Evolutionary conservation across 2,113 vertebrate species (phyloP).

Genomic region (Oryzias melastigma): DNA sequence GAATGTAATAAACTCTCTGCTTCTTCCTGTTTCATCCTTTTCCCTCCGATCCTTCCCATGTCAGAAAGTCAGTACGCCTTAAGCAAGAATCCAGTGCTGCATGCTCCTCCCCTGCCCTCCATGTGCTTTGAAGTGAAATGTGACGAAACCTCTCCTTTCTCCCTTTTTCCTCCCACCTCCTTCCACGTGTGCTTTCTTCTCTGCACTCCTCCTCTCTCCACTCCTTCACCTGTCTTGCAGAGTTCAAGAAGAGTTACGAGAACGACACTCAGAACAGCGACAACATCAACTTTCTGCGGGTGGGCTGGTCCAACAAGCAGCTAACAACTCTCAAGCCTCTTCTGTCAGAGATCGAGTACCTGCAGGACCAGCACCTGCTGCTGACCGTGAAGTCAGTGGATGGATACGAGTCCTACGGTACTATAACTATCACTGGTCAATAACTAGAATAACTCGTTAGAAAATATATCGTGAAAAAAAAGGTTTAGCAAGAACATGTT

Average conservation of each 20-base stretch:
- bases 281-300: conserved; percentile 95
- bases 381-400: conserved; percentile 95
- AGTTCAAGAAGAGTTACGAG: conserved; percentile 96
- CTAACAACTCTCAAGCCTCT: conserved; percentile 96
- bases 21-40: conserved; percentile 24
- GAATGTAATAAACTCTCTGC: conserved; percentile 40
- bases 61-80: conserved; percentile 71
- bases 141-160: conserved; percentile 34
- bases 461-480: no score
- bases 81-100: conserved; percentile 35
- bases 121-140: conserved; percentile 40
- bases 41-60: conserved; percentile 9
- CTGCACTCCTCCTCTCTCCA: conserved; percentile 14
- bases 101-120: conserved; percentile 13
- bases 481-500: no score
- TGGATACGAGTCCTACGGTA: conserved; percentile 94
- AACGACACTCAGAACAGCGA: conserved; percentile 96
- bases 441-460: no score
- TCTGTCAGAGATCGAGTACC: conserved; percentile 93
- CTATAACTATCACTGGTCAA: no score
- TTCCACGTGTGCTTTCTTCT: conserved; percentile 1
- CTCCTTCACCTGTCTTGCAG: conserved; percentile 59
- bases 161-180: conserved; percentile 16
- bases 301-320: conserved; percentile 94
- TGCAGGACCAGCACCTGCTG: conserved; percentile 96